Evolutionary conservation across 1,140 invertebrate genomes (phyloP).

Genomic region (Acromyrmex echinatior): DNA sequence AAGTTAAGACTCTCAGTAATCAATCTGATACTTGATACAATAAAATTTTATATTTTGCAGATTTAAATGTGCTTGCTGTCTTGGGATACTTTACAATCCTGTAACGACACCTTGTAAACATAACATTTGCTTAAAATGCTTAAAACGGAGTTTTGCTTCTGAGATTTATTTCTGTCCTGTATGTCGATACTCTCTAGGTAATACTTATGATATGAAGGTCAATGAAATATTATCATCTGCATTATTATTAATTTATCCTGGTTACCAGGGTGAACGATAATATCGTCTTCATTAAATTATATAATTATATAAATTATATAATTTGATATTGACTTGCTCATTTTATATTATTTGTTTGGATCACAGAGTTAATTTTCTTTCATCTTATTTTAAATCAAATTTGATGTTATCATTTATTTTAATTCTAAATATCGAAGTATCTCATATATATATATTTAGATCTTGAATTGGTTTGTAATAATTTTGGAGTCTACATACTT

Average conservation of each 20-base stretch:
- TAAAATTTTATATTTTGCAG: slow-evolving; percentile 80
- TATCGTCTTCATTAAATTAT: not conserved
- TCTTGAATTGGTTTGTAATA: not conserved
- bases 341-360: not conserved
- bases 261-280: slow-evolving; percentile 88
- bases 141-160: slow-evolving; percentile 90
- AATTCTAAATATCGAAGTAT: not conserved
- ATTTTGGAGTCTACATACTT: not conserved
- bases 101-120: slow-evolving; percentile 92
- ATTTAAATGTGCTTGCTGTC: slow-evolving; percentile 94
- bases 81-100: slow-evolving; percentile 91
- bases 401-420: not conserved
- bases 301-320: no score
- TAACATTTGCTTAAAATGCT: slow-evolving; percentile 92
- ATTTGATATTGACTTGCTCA: not conserved
- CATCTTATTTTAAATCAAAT: not conserved
- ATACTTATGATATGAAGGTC: slow-evolving; percentile 86
- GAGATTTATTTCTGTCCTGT: slow-evolving; percentile 90
- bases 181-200: slow-evolving; percentile 89
- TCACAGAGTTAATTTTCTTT: not conserved
- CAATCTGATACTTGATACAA: slow-evolving; percentile 56
- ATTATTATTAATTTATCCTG: slow-evolving; percentile 88
- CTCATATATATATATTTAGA: not conserved
- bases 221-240: slow-evolving; percentile 88
- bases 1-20: not conserved